Evolutionary conservation across 2,797 vertebrate species (phyloP).

Genomic region (Catharus ustulatus): DNA sequence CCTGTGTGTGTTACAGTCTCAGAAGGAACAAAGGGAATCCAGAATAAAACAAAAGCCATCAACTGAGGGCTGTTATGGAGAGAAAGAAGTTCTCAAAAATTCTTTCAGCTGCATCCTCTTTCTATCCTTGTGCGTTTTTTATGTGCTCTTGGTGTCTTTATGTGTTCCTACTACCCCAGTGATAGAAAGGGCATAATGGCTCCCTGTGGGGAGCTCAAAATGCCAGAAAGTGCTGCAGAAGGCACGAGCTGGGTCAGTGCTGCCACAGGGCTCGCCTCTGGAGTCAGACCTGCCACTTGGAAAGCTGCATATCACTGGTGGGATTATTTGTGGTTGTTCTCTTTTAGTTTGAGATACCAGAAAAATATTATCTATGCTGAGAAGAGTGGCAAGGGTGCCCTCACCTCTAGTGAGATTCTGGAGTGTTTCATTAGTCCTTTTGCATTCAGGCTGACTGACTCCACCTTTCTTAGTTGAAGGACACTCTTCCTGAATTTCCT

Average conservation of each 20-base stretch:
- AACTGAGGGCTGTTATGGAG: not conserved
- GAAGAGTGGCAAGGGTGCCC: not conserved
- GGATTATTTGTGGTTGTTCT: not conserved
- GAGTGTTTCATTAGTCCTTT: not conserved
- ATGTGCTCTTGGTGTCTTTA: not conserved
- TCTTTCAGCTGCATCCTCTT: not conserved
- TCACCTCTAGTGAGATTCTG: not conserved
- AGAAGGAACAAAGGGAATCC: not conserved
- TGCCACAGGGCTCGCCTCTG: not conserved
- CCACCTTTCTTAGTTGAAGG: not conserved
- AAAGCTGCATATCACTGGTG: not conserved
- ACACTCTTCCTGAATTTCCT: not conserved
- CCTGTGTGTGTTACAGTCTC: not conserved
- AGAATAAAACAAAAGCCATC: not conserved
- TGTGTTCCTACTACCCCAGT: not conserved
- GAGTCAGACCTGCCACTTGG: not conserved
- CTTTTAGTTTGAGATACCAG: not conserved
- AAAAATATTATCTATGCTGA: not conserved
- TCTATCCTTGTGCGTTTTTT: fast-evolving
- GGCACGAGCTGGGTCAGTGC: not conserved
- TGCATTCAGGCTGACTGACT: not conserved
- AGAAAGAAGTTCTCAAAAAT: not conserved
- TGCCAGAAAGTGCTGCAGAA: not conserved
- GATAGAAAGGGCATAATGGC: not conserved
- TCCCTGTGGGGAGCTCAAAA: not conserved